Evolutionary conservation across 2,113 vertebrate genomes (phyloP).

Genomic region (Suricata suricatta): DNA sequence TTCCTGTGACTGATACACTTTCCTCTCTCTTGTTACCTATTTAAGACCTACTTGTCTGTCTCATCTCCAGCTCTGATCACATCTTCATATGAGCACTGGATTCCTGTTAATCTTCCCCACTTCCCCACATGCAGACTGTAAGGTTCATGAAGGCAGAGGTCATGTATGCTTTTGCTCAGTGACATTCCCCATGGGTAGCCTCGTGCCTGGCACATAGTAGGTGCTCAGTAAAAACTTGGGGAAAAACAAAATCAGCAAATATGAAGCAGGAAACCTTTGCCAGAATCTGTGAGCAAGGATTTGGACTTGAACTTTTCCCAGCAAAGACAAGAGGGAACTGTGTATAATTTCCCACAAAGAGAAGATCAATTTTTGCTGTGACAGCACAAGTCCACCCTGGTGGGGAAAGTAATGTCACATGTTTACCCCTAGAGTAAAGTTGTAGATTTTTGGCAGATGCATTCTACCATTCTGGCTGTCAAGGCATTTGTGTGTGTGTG

Average conservation of each 20-base stretch:
- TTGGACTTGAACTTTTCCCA: constrained; percentile 45
- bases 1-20: background rate
- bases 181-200: background rate
- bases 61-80: background rate
- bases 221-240: constrained; percentile 42
- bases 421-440: constrained; percentile 58
- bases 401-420: constrained; percentile 64
- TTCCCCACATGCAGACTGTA: background rate
- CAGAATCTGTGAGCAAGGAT: constrained; percentile 36
- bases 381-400: constrained; percentile 57
- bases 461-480: constrained; percentile 59
- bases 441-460: constrained; percentile 67
- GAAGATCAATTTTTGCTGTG: constrained; percentile 71
- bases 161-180: background rate
- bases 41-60: background rate
- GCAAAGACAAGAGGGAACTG: constrained; percentile 37
- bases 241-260: background rate
- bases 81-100: background rate
- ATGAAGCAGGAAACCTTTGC: constrained; percentile 13
- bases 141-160: background rate
- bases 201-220: background rate
- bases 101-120: background rate
- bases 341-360: constrained; percentile 69
- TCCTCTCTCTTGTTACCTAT: background rate
- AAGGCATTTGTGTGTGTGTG: background rate